phyloP scores from a whole-genome alignment of 2,888 invertebrate species.

The Lagria hirta region DNA sequence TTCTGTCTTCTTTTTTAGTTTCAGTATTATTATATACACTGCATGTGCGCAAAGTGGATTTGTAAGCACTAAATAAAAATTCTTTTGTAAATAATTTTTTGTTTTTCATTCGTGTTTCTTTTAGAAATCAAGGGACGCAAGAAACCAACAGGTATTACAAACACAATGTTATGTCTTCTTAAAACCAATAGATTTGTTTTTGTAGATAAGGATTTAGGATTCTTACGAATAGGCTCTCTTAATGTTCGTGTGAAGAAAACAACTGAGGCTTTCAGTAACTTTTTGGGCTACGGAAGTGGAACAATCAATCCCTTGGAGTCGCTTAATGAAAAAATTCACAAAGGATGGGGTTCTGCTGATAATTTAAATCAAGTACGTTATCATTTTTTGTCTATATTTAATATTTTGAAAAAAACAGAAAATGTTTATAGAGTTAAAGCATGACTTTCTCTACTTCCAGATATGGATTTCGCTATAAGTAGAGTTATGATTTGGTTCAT shows the following conservation, averaged over 20 bases:
- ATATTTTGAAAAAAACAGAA: too few relatives aligned
- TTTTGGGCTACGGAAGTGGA: conserved; percentile 74
- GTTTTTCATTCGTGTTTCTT: conserved; percentile 48
- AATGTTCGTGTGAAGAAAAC: conserved; percentile 92
- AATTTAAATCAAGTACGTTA: conserved; percentile 78
- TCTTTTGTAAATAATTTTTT: conserved; percentile 1
- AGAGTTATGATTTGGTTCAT: too few relatives aligned
- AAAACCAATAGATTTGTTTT: conserved; percentile 38
- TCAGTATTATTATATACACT: conserved; percentile 13
- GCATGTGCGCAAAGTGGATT: too few relatives aligned
- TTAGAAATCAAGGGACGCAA: conserved; percentile 74
- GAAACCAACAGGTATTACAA: conserved; percentile 67
- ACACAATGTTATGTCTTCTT: not conserved
- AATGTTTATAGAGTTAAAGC: not conserved
- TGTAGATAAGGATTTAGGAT: conserved; percentile 88
- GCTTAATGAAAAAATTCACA: conserved; percentile 71
- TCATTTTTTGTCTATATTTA: too few relatives aligned
- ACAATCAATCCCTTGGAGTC: conserved; percentile 48
- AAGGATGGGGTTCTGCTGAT: conserved; percentile 89
- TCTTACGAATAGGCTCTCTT: conserved; percentile 87
- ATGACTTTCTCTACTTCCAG: not conserved
- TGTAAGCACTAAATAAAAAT: conserved; percentile 10
- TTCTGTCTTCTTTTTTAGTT: not conserved
- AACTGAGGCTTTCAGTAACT: conserved; percentile 89
- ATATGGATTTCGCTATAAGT: too few relatives aligned